Base-by-base conservation (phyloP, 2,888 invertebrate genomes). In the Hermaeophaga mercurialis region DNA sequence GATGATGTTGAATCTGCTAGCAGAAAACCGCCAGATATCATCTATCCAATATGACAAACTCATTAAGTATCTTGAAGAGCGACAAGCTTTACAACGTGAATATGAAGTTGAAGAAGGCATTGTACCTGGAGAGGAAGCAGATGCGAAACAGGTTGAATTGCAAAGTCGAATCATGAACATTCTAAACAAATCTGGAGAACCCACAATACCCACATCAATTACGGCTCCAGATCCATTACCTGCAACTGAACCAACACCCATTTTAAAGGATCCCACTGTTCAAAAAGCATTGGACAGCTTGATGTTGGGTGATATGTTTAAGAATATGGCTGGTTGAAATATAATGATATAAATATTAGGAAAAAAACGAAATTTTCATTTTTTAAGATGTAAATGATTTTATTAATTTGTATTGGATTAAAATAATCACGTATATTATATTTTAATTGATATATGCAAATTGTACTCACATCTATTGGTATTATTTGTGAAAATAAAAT, bases 161-260 rank as follows among this genome's bases (percentile, higher is more conserved):
- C 90, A 91, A 70, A 88, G 86, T 67, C 83, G 91, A 63, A 92
- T 92, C 65, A 78, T 92, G 64, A 90, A 84, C 73, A 90, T 91
- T 63, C 76, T 91, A 58, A 89, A 89, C 71, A 87, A 77, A 70
- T 49, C 74, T 63, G 66, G 70, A 0, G 70, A 77, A 5, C 63
- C 77, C 0, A 66, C 72, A 0, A 70, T 73, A 50, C 70, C 73
- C 12, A 56, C 57, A n/a, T 68, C 68, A 0, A 65, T 69, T 14
- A 78, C 79, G 53, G 70, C 73, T 0, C 64, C 73, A 0, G 72
- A 75, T 1, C 61, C 70, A 6, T 54, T 64, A 12, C 67, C 75
- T 61, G 63, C 70, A 34, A 57, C 69, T 9, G 63, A 68, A 5
- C 70, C 77, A 2, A 72, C 75, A 4, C 77, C 77, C 5, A 75